Evolutionary conservation across 1,140 invertebrate species (phyloP).

Genomic region (Papilio helenus): DNA sequence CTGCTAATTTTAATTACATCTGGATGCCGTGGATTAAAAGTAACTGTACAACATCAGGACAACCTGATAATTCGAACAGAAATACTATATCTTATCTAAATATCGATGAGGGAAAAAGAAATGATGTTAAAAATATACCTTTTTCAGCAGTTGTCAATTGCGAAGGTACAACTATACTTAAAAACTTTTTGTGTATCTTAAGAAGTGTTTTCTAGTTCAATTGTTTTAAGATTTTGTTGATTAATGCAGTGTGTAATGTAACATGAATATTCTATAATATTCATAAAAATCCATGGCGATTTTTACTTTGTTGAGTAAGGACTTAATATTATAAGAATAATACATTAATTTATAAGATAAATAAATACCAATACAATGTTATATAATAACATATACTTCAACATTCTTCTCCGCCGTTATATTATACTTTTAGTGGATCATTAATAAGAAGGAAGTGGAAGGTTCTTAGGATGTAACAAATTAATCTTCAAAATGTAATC

Average conservation of each 20-base stretch:
- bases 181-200: constrained; percentile 19
- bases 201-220: constrained; percentile 18
- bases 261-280: background rate
- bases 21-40: constrained; percentile 69
- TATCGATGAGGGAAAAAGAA: constrained; percentile 40
- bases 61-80: constrained; percentile 12
- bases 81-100: constrained; percentile 34
- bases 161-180: constrained; percentile 55
- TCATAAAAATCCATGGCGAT: background rate
- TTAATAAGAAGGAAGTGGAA: too few relatives aligned
- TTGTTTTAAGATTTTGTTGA: constrained; percentile 1
- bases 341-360: background rate
- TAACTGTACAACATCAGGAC: constrained; percentile 35
- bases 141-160: constrained; percentile 51
- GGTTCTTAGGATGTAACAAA: too few relatives aligned
- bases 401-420: too few relatives aligned
- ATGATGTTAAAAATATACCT: constrained; percentile 41
- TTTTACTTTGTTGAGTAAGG: background rate
- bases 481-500: too few relatives aligned
- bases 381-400: too few relatives aligned
- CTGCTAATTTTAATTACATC: constrained; percentile 62
- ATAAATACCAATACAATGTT: background rate
- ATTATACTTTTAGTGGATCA: too few relatives aligned
- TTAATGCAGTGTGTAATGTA: background rate
- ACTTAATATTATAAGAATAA: background rate